Percentiles rank a stretch among this genome's conserved stretches.
These are phyloP conservation scores for Sisyra nigra DNA, from an alignment of 2,888 invertebrate species.

Conservation along the genomic window DNA sequence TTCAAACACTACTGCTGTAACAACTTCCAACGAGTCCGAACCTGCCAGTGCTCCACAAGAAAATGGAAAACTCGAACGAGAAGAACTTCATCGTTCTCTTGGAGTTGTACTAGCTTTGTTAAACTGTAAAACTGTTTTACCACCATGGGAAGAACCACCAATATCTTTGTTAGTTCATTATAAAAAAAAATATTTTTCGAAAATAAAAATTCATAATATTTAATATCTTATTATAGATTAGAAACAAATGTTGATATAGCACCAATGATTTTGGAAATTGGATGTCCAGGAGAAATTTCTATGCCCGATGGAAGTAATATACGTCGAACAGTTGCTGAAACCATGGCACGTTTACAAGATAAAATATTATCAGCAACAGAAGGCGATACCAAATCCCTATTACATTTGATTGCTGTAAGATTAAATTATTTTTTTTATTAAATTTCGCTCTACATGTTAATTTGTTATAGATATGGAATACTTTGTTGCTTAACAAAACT, in stretches of 20 bases:
- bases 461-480: constrained; percentile 47
- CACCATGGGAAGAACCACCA: constrained; percentile 48
- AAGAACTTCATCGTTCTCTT: constrained; percentile 49
- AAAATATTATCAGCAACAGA: constrained; percentile 48
- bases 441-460: constrained; percentile 5
- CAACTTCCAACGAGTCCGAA: neutral
- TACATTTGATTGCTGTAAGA: constrained; percentile 24
- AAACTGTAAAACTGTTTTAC: constrained; percentile 48
- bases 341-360: constrained; percentile 44
- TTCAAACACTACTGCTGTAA: neutral
- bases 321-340: constrained; percentile 39
- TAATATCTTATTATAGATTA: constrained; percentile 5
- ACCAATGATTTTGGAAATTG: constrained; percentile 16
- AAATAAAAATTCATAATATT: no score
- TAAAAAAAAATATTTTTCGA: no score
- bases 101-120: constrained; percentile 48
- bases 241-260: constrained; percentile 6
- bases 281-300: constrained; percentile 19
- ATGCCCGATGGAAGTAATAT: constrained; percentile 56
- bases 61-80: constrained; percentile 37
- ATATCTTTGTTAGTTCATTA: constrained; percentile 38
- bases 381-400: constrained; percentile 65
- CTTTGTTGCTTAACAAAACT: constrained; percentile 36
- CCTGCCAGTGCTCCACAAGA: constrained; percentile 17
- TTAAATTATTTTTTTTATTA: constrained; percentile 1